Conservation (phyloP, 2,797 vertebrate genomes). For the Hapalemur alaotrensis region DNA sequence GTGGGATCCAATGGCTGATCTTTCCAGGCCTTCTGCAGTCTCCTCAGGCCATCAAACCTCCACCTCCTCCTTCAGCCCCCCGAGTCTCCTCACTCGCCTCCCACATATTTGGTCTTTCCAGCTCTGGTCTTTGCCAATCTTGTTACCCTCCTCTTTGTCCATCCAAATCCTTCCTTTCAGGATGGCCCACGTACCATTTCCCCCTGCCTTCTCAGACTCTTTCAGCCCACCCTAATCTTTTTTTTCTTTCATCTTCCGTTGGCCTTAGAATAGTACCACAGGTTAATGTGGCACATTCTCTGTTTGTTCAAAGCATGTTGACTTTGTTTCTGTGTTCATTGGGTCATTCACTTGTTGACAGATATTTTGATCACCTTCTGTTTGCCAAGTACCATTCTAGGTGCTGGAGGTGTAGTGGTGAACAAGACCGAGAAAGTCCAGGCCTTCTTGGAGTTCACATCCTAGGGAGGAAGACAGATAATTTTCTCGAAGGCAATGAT, state of each 20-base stretch:
- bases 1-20: not conserved
- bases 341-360: not conserved
- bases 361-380: not conserved
- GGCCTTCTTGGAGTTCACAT: not conserved
- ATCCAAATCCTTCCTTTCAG: not conserved
- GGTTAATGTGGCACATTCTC: not conserved
- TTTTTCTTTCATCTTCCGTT: not conserved
- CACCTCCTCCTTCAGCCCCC: not conserved
- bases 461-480: not conserved
- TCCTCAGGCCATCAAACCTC: not conserved
- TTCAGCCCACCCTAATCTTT: not conserved
- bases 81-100: not conserved
- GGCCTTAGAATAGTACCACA: not conserved
- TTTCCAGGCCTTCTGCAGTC: not conserved
- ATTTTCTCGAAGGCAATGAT: slow-evolving; percentile 10
- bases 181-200: not conserved
- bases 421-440: not conserved
- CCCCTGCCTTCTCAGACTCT: not conserved
- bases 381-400: not conserved
- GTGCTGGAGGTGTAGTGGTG: not conserved
- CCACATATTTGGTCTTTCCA: not conserved
- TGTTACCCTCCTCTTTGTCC: not conserved
- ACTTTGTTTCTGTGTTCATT: not conserved
- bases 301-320: not conserved
- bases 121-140: not conserved